Conservation (phyloP, 2,888 invertebrate species). For the Aelia acuminata region DNA sequence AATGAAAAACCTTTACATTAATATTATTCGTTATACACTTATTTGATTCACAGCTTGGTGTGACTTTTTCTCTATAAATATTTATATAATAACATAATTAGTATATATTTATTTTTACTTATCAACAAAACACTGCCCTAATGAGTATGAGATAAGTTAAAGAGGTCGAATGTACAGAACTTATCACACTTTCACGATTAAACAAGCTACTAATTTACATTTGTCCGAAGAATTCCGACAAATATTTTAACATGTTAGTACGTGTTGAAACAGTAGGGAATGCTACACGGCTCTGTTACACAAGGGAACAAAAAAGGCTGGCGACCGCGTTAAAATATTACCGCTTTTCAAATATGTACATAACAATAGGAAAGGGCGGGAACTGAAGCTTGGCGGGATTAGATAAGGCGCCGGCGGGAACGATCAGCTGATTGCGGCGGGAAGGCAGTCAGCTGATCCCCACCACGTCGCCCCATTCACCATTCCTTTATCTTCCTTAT, state of each 20-base stretch:
- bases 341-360: constrained; percentile 47
- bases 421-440: background rate
- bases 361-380: constrained; percentile 45
- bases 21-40: too few species aligned
- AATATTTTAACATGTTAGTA: constrained; percentile 27
- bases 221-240: background rate
- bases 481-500: background rate
- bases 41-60: too few species aligned
- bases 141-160: constrained; percentile 2
- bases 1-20: too few species aligned
- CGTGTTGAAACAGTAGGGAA: constrained; percentile 36
- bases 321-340: constrained; percentile 45
- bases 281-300: background rate
- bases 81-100: too few species aligned
- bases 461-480: background rate
- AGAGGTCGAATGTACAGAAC: background rate
- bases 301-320: background rate
- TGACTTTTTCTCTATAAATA: too few species aligned
- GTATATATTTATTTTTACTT: background rate
- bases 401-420: constrained; percentile 48
- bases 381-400: constrained; percentile 30
- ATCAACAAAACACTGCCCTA: background rate
- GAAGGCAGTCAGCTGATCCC: constrained; percentile 31
- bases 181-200: constrained; percentile 8
- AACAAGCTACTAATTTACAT: background rate